These are phyloP conservation scores for Nasonia oneida DNA, from an alignment of 2,888 invertebrate genomes.

Conservation along the genomic window DNA sequence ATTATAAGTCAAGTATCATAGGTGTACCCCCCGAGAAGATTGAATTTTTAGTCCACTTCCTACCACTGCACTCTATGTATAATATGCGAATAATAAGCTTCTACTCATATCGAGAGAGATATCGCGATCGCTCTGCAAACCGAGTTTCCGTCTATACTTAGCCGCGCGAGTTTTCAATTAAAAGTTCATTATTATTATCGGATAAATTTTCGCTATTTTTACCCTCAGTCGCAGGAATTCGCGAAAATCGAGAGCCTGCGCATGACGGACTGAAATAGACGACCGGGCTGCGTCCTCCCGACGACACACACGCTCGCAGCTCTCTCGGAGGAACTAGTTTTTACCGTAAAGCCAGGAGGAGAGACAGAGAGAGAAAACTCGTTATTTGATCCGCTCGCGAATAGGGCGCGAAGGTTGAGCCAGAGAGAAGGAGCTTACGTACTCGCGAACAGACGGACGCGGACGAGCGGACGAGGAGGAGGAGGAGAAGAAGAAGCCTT, in stretches of 20 bases:
- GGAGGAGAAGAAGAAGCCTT: constrained; percentile 56
- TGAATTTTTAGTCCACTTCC: not conserved
- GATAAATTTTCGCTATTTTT: not conserved
- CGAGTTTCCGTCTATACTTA: too few relatives aligned
- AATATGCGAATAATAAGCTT: not conserved
- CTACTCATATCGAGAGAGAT: not conserved
- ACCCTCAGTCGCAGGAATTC: not conserved
- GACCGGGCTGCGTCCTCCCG: constrained; percentile 18
- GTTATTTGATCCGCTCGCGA: constrained; percentile 61
- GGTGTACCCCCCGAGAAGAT: not conserved
- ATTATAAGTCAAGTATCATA: not conserved
- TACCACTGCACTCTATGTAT: not conserved
- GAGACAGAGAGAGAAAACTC: constrained; percentile 62
- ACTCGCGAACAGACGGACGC: constrained; percentile 14
- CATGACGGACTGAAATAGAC: constrained; percentile 67
- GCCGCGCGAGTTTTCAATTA: too few relatives aligned
- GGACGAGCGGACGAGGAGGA: not conserved
- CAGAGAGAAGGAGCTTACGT: not conserved
- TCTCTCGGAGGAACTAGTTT: constrained; percentile 72
- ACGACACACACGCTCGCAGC: not conserved
- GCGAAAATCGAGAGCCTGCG: constrained; percentile 1
- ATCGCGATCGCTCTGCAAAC: too few relatives aligned
- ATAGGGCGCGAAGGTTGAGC: not conserved
- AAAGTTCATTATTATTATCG: too few relatives aligned
- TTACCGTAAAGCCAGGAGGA: constrained; percentile 71